phyloP scores from a whole-genome alignment of 2,113 vertebrate genomes.

The Engraulis encrasicolus region DNA sequence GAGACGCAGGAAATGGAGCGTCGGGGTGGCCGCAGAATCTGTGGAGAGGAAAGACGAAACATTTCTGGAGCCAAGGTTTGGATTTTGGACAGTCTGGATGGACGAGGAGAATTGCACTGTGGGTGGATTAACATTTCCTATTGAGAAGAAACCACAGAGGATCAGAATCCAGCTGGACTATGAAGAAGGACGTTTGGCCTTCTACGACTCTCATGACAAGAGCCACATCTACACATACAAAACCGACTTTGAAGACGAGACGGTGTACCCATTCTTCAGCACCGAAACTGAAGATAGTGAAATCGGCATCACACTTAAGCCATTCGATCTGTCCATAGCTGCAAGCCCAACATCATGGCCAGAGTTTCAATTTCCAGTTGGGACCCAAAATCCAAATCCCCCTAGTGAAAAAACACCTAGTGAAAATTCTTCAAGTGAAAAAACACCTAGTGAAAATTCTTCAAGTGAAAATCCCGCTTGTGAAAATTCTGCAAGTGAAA shows the following conservation, averaged over 20 bases:
- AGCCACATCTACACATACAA: constrained; percentile 21
- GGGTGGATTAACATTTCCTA: not conserved
- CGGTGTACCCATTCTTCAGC: constrained; percentile 35
- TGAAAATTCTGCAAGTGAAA: too few species aligned
- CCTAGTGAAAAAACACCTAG: too few species aligned
- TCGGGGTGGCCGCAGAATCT: constrained; percentile 26
- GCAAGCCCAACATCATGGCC: not conserved
- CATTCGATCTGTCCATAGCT: not conserved
- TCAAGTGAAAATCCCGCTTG: too few species aligned
- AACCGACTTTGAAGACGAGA: constrained; percentile 20
- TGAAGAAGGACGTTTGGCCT: constrained; percentile 10
- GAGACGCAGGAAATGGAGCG: constrained; percentile 17
- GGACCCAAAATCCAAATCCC: too few species aligned
- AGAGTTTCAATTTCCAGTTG: not conserved
- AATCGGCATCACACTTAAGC: not conserved
- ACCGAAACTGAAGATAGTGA: constrained; percentile 17
- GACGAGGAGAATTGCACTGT: not conserved
- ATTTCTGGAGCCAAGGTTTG: not conserved
- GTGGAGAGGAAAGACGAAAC: constrained; percentile 29
- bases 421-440: too few species aligned
- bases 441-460: too few species aligned
- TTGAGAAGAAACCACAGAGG: constrained; percentile 25
- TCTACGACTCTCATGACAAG: not conserved
- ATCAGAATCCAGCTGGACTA: constrained; percentile 33
- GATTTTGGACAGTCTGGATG: constrained; percentile 32